Evolutionary conservation across 2,797 vertebrate species (phyloP).

Genomic region (Triplophysa bombifrons): DNA sequence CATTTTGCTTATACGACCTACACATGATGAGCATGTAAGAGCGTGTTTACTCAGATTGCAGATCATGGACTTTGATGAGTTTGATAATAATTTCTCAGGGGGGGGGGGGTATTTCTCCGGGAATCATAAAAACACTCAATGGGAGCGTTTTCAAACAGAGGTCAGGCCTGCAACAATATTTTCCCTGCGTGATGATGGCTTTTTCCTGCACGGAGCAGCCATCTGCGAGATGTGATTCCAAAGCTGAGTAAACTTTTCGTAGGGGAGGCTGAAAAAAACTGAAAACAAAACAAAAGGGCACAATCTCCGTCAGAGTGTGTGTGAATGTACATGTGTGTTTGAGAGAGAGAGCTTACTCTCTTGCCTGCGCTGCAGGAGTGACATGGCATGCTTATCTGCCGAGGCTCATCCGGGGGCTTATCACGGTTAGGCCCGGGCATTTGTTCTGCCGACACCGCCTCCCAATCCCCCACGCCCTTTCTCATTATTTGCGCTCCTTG

Average conservation of each 20-base stretch:
- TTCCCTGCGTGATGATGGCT: conserved; percentile 67
- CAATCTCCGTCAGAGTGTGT: conserved; percentile 45
- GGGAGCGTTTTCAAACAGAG: conserved; percentile 75
- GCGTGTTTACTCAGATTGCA: conserved; percentile 40
- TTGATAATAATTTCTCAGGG: conserved; percentile 67
- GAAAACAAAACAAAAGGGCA: conserved; percentile 54
- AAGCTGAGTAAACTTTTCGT: conserved; percentile 80
- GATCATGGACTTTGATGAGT: conserved; percentile 70
- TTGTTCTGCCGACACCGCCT: conserved; percentile 45
- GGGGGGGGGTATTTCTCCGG: conserved; percentile 61
- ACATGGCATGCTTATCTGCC: conserved; percentile 56
- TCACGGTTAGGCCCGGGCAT: conserved; percentile 41
- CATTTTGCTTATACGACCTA: conserved; percentile 30
- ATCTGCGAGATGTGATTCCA: conserved; percentile 73
- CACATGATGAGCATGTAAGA: conserved; percentile 38
- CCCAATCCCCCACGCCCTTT: conserved; percentile 8
- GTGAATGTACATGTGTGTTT: conserved; percentile 58
- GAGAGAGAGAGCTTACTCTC: conserved; percentile 42
- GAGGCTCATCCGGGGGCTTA: conserved; percentile 54
- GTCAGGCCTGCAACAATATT: conserved; percentile 80
- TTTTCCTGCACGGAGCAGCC: conserved; percentile 63
- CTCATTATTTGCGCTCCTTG: conserved; percentile 53
- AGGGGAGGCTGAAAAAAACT: conserved; percentile 48
- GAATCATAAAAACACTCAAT: conserved; percentile 70
- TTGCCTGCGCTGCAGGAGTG: conserved; percentile 35